Evolutionary conservation across 2,797 vertebrate species (phyloP), one percentile per base, ranked within the genome.

Genomic region (Lophius americanus): DNA sequence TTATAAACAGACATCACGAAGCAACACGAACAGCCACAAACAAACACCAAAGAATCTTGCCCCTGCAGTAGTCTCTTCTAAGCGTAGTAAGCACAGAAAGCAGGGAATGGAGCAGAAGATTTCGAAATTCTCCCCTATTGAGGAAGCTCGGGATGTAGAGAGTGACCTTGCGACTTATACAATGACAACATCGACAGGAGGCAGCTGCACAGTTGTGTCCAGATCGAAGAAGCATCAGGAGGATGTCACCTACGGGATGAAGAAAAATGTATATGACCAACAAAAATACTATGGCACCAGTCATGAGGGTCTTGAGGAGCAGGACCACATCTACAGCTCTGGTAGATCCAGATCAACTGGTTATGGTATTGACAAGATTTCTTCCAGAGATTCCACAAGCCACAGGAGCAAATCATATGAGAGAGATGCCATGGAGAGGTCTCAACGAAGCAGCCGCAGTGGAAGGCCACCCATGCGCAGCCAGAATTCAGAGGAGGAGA

Each of bases 81-180:
- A 99, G 88, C 96, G 98, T 81, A 99, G 96, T 91, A 99, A 99
- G 80, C 98, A 99, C 87, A 94, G 98, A 68, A 99, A 99, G 87
- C 98, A 98, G 84, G 96, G 96, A 82, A 96, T 99, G 92, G 98
- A 99, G 75, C 98, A 99, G 79, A 99, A 99, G 89, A 96, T 99
- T 82, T 99, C 98, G 2, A 99, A 99, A 89, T 99, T 99, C 89
- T 99, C 98, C 0, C 98, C 98, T 38, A 99, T 99, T 0, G 98
- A 99, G 87, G 98, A 99, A 91, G 97, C 98, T 75, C 95, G 96
- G 85, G 98, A 99, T 2, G 98, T 98, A 59, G 98, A 99, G 78
- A 96, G 96, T 2, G 98, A 99, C 79, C 90, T 99, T 70, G 96
- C 98, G 51, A 96, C 97, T 70, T 98, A 98, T 12, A 93, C 95